A percentile compares a stretch with the other conserved stretches of the same genome.
Conservation (phyloP, 2,113 vertebrate genomes). For the Pao palembangensis region DNA sequence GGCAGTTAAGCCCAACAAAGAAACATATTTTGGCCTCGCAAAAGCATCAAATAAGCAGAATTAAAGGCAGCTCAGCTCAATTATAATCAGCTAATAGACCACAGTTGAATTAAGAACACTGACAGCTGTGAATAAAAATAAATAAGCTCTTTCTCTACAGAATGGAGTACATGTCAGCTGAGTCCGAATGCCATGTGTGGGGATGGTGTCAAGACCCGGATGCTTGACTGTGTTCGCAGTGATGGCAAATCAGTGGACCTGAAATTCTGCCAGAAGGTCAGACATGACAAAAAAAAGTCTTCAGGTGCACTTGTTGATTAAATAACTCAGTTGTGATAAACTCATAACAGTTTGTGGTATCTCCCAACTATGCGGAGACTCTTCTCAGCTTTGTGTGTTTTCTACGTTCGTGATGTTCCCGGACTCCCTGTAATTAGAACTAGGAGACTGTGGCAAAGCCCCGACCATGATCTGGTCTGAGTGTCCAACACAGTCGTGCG, state of each 20-base stretch:
- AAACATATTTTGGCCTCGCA: too few species aligned
- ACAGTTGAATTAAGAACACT: not conserved
- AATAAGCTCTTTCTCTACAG: slow-evolving; percentile 60
- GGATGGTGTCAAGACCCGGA: slow-evolving; percentile 89
- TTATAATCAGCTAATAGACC: too few species aligned
- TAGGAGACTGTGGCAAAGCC: slow-evolving; percentile 34
- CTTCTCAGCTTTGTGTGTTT: too few species aligned
- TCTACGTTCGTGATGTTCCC: too few species aligned
- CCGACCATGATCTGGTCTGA: slow-evolving; percentile 24
- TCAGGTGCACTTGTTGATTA: not conserved
- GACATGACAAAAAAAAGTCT: slow-evolving; percentile 14
- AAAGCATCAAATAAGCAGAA: too few species aligned
- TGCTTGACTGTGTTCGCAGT: slow-evolving; percentile 95
- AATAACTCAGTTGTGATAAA: slow-evolving; percentile 12
- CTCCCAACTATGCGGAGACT: too few species aligned
- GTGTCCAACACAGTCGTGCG: slow-evolving; percentile 2
- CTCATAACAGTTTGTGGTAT: slow-evolving; percentile 17
- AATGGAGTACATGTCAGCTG: slow-evolving; percentile 98
- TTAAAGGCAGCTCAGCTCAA: too few species aligned
- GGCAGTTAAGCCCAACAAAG: too few species aligned
- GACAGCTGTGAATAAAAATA: not conserved
- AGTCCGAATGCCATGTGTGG: slow-evolving; percentile 93
- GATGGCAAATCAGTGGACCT: slow-evolving; percentile 94
- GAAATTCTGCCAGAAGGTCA: slow-evolving; percentile 90
- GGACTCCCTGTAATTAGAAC: slow-evolving; percentile 51